These are phyloP conservation scores for Pao palembangensis DNA, from an alignment of 2,113 vertebrate genomes.

Conservation along the genomic window DNA sequence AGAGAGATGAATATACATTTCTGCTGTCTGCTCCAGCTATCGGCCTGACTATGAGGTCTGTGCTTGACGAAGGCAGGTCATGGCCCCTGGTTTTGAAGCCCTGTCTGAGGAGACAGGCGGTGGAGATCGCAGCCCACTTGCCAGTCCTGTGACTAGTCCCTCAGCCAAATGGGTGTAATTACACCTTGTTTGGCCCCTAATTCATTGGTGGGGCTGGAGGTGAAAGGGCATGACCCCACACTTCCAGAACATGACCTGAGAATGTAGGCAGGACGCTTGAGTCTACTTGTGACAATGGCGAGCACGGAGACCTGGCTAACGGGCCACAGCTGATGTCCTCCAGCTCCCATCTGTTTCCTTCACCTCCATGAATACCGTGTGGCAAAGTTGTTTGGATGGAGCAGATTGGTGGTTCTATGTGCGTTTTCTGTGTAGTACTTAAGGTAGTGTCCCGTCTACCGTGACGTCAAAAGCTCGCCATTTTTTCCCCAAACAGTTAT, in stretches of 20 bases:
- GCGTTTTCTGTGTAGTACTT: background rate
- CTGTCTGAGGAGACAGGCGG: constrained; percentile 43
- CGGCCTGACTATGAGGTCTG: constrained; percentile 50
- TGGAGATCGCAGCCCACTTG: constrained; percentile 50
- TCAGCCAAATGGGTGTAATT: constrained; percentile 67
- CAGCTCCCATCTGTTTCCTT: constrained; percentile 57
- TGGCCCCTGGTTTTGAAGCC: constrained; percentile 37
- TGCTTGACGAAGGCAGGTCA: constrained; percentile 51
- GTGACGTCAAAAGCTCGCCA: constrained; percentile 9
- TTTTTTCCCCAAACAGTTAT: constrained; percentile 7
- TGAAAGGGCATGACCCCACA: constrained; percentile 62
- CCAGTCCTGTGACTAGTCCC: constrained; percentile 37
- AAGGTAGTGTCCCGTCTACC: constrained; percentile 3
- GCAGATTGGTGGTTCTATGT: constrained; percentile 1
- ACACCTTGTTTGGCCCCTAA: constrained; percentile 63
- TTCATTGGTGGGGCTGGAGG: constrained; percentile 41
- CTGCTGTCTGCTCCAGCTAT: constrained; percentile 25
- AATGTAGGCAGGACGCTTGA: constrained; percentile 51
- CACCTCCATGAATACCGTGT: constrained; percentile 28
- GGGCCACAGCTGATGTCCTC: constrained; percentile 59
- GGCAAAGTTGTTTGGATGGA: constrained; percentile 21
- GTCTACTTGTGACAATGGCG: constrained; percentile 54
- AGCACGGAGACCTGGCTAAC: constrained; percentile 55
- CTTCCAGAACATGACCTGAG: constrained; percentile 69
- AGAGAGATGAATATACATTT: constrained; percentile 9